A percentile compares a stretch with the other conserved stretches of the same genome.
phyloP scores from a whole-genome alignment of 2,888 invertebrate species.

The Polydrusus cervinus region DNA sequence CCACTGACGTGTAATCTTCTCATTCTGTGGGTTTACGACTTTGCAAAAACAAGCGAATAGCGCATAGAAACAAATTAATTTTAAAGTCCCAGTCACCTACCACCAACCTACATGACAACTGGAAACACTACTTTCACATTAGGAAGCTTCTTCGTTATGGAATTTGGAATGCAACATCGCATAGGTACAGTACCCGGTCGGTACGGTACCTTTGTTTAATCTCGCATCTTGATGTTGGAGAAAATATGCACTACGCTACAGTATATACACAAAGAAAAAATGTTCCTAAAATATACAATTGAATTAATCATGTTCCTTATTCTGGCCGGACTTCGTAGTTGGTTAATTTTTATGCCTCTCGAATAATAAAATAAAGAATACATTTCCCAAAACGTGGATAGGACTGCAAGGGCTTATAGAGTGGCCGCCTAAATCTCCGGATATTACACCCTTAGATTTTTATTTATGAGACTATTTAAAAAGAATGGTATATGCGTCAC shows the following conservation, averaged over 20 bases:
- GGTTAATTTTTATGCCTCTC: no score
- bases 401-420: no score
- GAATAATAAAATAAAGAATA: no score
- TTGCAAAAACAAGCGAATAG: slow-evolving; percentile 38
- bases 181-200: slow-evolving; percentile 55
- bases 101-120: slow-evolving; percentile 48
- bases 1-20: slow-evolving; percentile 26
- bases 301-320: background rate
- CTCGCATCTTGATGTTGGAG: slow-evolving; percentile 56
- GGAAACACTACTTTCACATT: slow-evolving; percentile 70
- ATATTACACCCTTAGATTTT: no score
- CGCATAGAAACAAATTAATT: slow-evolving; percentile 49
- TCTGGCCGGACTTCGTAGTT: no score
- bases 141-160: slow-evolving; percentile 68
- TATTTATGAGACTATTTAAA: no score
- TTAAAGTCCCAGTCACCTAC: slow-evolving; percentile 43
- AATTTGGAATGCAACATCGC: slow-evolving; percentile 67
- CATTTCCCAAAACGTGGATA: no score
- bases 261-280: background rate
- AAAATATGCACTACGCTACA: slow-evolving; percentile 4
- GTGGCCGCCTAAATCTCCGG: no score
- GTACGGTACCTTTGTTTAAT: slow-evolving; percentile 60
- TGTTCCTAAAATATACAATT: background rate
- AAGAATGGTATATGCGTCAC: no score
- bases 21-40: slow-evolving; percentile 32